phyloP scores from a whole-genome alignment of 2,113 vertebrate genomes.

The Saccopteryx leptura region DNA sequence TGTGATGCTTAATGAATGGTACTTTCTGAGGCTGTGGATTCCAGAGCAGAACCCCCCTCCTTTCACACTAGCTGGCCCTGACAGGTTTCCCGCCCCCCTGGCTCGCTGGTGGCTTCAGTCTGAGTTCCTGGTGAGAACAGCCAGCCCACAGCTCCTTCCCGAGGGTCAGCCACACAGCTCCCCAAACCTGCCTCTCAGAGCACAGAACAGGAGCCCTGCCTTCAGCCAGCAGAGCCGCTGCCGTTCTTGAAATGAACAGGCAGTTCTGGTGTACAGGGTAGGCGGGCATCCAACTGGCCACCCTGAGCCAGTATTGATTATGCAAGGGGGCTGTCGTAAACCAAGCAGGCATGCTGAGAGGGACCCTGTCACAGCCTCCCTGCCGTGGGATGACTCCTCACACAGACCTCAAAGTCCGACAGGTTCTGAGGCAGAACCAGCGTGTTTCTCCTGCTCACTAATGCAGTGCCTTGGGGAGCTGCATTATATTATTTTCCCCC shows the following conservation, averaged over 20 bases:
- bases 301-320: not conserved
- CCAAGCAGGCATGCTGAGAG: not conserved
- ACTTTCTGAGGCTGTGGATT: not conserved
- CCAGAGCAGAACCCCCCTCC: not conserved
- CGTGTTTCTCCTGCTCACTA: not conserved
- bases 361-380: not conserved
- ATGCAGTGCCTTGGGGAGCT: not conserved
- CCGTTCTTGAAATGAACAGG: not conserved
- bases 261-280: too few species aligned
- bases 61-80: not conserved
- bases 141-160: not conserved
- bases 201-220: not conserved
- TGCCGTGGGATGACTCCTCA: not conserved
- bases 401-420: not conserved
- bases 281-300: too few species aligned
- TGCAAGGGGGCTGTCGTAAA: fast-evolving
- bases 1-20: not conserved
- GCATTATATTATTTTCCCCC: not conserved
- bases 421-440: not conserved
- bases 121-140: not conserved
- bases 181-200: not conserved
- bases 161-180: not conserved
- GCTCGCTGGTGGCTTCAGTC: not conserved
- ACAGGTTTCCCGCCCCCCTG: not conserved
- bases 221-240: not conserved